Base-by-base conservation (phyloP, 2,797 vertebrate genomes). In the Sebastes cheni region DNA sequence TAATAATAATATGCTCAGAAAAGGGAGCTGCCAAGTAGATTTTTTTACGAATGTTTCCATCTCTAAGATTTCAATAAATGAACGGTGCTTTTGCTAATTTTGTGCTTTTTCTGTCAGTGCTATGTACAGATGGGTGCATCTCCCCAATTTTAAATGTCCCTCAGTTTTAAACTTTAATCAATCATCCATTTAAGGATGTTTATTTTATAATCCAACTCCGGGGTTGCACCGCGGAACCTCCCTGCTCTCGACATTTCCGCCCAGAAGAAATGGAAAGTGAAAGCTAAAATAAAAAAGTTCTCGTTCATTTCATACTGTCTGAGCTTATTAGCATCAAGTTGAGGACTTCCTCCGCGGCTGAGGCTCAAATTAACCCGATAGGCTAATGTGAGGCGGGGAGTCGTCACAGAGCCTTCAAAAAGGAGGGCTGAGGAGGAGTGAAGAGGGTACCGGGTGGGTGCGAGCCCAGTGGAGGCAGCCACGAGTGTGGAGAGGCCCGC, bases 241-340 rank as follows among this genome's bases (percentile, higher is more conserved):
- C 20, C 29, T n/a, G 12, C 29, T 65, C 52, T 70, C 62, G 46
- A 55, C 25, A 77, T 70, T 71, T 72, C 67, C 32, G 52, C 56
- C 2, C 3, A n/a, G 22, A 22, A 67, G 18, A 71, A 82, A 88
- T 42, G 8, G 18, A 75, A 80, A 81, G 67, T 71, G 75, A 88
- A 81, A 77, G 67, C 74, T 66, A 29, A 81, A 88, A 82, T 79
- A 67, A 83, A 83, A 74, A 87, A 68, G 27, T 60, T 80, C 74
- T 56, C 42, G 69, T 79, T 79, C 34, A 79, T 84, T 89, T 82
- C 32, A 75, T 61, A 62, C 29, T 77, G 83, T 88, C 86, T 79
- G 29, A n/a, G 25, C 52, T 81, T n/a, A 75, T 92, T 84, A 88
- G 77, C 75, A 81, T 89, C 76, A 86, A 69, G 70, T 72, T 79